A percentile compares a stretch with the other conserved stretches of the same genome.
phyloP scores from a whole-genome alignment of 2,113 vertebrate species.

The Pedetes capensis region DNA sequence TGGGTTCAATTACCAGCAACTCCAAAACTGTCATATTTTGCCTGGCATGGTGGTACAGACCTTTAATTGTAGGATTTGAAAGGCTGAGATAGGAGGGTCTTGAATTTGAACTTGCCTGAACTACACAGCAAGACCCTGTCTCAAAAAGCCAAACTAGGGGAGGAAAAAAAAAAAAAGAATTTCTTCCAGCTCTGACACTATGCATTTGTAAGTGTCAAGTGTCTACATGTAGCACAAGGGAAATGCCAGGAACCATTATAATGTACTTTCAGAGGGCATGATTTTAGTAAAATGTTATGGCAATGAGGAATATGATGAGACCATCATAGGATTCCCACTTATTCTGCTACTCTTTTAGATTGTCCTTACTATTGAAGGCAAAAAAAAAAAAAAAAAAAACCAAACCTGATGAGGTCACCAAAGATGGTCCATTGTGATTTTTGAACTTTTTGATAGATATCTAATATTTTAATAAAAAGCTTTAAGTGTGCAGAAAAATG shows the following conservation, averaged over 20 bases:
- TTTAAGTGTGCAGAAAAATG: neutral
- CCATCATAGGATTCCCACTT: neutral
- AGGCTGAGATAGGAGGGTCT: too few relatives aligned
- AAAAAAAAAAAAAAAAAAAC: neutral
- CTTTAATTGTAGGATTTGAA: too few relatives aligned
- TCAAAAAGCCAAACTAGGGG: too few relatives aligned
- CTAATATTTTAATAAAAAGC: too few relatives aligned
- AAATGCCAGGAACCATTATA: neutral
- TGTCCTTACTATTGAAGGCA: neutral
- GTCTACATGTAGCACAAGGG: neutral
- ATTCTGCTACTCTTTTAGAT: neutral
- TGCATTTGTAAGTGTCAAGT: neutral
- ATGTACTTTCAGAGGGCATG: neutral
- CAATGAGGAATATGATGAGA: neutral
- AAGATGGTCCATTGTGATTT: neutral
- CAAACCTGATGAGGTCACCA: neutral
- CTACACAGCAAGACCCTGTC: too few relatives aligned
- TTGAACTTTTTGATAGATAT: neutral
- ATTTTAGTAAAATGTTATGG: neutral
- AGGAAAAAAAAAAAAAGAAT: too few relatives aligned
- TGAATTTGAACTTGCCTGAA: too few relatives aligned
- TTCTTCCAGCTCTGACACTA: neutral
- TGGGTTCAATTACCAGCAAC: too few relatives aligned
- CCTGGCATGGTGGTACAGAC: too few relatives aligned
- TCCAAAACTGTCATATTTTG: too few relatives aligned